These are phyloP conservation scores for Caenorhabditis uteleia DNA, from an alignment of 2,888 invertebrate species.

Conservation along the genomic window DNA sequence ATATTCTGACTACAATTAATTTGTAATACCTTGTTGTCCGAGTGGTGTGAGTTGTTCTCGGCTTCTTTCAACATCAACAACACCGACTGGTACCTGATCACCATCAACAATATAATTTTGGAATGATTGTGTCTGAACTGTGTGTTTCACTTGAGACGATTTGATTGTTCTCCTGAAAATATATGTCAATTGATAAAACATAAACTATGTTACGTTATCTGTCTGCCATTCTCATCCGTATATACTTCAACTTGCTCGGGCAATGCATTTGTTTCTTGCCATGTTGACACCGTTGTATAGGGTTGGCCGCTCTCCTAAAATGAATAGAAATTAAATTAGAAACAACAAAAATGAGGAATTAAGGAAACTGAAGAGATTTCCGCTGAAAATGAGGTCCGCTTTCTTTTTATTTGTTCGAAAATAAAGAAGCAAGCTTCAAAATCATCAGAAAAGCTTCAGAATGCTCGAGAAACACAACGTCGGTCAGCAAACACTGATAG, in stretches of 20 bases:
- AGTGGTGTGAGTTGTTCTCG: slow-evolving; percentile 45
- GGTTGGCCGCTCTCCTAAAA: slow-evolving; percentile 65
- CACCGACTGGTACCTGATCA: slow-evolving; percentile 38
- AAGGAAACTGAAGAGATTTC: not conserved
- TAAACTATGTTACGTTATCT: slow-evolving; percentile 53
- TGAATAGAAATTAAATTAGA: slow-evolving; percentile 1
- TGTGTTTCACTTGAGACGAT: slow-evolving; percentile 65
- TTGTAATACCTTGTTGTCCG: slow-evolving; percentile 20
- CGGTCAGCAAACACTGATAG: no score
- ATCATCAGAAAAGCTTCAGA: not conserved
- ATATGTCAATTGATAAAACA: not conserved
- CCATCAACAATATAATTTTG: slow-evolving; percentile 62
- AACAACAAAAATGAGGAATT: no score
- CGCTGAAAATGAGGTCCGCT: not conserved
- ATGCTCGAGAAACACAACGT: slow-evolving; percentile 4
- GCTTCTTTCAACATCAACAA: slow-evolving; percentile 40
- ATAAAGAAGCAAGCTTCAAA: no score
- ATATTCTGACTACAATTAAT: not conserved
- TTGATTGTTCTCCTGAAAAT: slow-evolving; percentile 63
- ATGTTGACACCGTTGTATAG: slow-evolving; percentile 64
- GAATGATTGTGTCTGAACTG: slow-evolving; percentile 67
- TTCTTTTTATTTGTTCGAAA: not conserved
- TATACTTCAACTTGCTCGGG: slow-evolving; percentile 64
- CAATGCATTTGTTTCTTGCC: slow-evolving; percentile 62
- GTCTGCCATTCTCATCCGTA: slow-evolving; percentile 63